phyloP scores from a whole-genome alignment of 1,140 invertebrate species.

The Brachionus rotundiformis region DNA sequence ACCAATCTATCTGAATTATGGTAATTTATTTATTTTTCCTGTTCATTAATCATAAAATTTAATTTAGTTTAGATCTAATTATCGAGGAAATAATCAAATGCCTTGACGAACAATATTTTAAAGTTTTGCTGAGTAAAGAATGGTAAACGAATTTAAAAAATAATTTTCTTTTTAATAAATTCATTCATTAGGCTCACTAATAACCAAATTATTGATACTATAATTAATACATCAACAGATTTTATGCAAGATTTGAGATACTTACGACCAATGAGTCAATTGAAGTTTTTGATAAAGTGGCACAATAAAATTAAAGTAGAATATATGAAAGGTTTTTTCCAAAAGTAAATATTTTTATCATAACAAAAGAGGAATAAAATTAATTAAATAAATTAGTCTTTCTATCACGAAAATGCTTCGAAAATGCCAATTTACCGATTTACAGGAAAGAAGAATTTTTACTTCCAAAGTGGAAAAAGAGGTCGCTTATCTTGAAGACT shows the following conservation, averaged over 20 bases:
- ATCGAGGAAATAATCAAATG: slow-evolving; percentile 39
- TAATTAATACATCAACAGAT: slow-evolving; percentile 35
- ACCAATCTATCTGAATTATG: slow-evolving; percentile 20
- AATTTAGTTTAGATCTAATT: slow-evolving; percentile 34
- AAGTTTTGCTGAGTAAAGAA: slow-evolving; percentile 21
- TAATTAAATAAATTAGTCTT: background rate
- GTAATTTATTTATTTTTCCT: background rate
- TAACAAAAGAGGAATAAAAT: too few relatives aligned
- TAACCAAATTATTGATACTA: slow-evolving; percentile 12
- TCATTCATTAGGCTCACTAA: slow-evolving; percentile 9
- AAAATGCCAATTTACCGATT: slow-evolving; percentile 40
- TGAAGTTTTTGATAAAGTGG: slow-evolving; percentile 24
- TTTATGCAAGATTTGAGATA: slow-evolving; percentile 48
- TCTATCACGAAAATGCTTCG: slow-evolving; percentile 2
- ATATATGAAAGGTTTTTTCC: slow-evolving; percentile 48
- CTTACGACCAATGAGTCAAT: background rate
- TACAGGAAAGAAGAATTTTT: slow-evolving; percentile 1
- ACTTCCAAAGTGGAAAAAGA: slow-evolving; percentile 6
- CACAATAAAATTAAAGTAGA: slow-evolving; percentile 50
- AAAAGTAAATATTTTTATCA: too few relatives aligned
- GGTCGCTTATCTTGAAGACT: slow-evolving; percentile 18
- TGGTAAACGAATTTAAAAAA: background rate
- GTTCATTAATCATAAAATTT: background rate
- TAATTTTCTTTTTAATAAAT: background rate
- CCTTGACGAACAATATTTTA: slow-evolving; percentile 51